Evolutionary conservation across 2,797 vertebrate genomes (phyloP).

Genomic region (Agapornis canus): DNA sequence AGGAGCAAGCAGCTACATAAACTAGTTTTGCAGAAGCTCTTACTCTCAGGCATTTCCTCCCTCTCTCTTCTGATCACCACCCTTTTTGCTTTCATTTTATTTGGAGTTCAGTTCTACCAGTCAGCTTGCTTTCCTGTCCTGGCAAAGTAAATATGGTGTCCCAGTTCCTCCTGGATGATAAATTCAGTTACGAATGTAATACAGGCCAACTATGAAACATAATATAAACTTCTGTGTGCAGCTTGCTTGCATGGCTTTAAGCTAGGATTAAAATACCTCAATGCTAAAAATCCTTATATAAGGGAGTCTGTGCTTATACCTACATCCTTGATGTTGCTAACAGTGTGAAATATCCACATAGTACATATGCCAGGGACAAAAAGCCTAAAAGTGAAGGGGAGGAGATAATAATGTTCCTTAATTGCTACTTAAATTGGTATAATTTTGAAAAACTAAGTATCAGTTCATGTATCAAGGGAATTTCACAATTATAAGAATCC

Average conservation of each 20-base stretch:
- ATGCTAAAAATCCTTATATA: background rate
- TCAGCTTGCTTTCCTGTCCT: background rate
- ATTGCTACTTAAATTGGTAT: background rate
- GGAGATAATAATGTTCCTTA: background rate
- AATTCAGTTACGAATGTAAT: background rate
- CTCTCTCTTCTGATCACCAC: background rate
- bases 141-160: background rate
- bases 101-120: background rate
- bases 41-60: background rate
- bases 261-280: background rate
- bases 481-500: background rate
- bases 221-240: background rate
- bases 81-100: background rate
- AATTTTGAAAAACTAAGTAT: background rate
- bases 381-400: background rate
- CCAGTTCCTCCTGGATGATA: background rate
- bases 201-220: background rate
- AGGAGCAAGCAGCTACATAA: background rate
- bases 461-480: background rate
- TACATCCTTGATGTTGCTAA: background rate
- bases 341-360: background rate
- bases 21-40: conserved; percentile 16
- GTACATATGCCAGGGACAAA: background rate
- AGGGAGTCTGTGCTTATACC: background rate
- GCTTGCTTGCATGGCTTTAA: background rate